Evolutionary conservation across 1,140 invertebrate species (phyloP).

Genomic region (Meloidogyne chitwoodi): DNA sequence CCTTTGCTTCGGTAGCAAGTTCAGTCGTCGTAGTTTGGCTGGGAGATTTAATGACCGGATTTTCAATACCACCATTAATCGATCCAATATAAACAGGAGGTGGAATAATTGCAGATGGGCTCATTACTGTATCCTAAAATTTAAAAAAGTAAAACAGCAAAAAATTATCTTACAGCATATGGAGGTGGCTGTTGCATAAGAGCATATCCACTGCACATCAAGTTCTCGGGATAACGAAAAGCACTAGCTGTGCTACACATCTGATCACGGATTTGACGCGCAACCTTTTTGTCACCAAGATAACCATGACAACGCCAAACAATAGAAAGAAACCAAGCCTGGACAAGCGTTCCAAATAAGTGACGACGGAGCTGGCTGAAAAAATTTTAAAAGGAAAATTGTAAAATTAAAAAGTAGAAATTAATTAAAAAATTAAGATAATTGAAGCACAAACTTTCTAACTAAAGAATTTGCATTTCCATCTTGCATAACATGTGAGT

Average conservation of each 20-base stretch:
- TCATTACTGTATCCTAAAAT: neutral
- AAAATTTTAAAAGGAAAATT: too few species aligned
- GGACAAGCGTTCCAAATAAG: slow-evolving; percentile 53
- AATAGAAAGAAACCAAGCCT: slow-evolving; percentile 56
- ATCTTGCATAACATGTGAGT: slow-evolving; percentile 23
- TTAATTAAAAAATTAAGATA: neutral
- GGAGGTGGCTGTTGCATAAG: slow-evolving; percentile 47
- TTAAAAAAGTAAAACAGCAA: neutral
- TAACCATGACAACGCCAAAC: slow-evolving; percentile 58
- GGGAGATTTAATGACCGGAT: neutral
- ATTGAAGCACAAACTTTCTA: neutral
- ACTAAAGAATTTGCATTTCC: slow-evolving; percentile 5
- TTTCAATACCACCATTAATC: neutral
- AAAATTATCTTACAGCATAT: slow-evolving; percentile 33
- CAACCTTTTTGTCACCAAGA: slow-evolving; percentile 59
- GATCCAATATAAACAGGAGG: neutral
- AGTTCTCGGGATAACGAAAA: slow-evolving; percentile 56
- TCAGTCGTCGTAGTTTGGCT: neutral
- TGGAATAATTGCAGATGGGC: neutral
- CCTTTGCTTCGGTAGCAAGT: neutral
- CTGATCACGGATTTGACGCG: slow-evolving; percentile 54
- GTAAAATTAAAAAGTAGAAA: neutral
- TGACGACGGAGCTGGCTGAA: slow-evolving; percentile 49
- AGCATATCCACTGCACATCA: slow-evolving; percentile 27
- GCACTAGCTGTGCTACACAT: slow-evolving; percentile 51